Conservation (phyloP, 2,888 invertebrate genomes). For the Invenusta paracnida region DNA sequence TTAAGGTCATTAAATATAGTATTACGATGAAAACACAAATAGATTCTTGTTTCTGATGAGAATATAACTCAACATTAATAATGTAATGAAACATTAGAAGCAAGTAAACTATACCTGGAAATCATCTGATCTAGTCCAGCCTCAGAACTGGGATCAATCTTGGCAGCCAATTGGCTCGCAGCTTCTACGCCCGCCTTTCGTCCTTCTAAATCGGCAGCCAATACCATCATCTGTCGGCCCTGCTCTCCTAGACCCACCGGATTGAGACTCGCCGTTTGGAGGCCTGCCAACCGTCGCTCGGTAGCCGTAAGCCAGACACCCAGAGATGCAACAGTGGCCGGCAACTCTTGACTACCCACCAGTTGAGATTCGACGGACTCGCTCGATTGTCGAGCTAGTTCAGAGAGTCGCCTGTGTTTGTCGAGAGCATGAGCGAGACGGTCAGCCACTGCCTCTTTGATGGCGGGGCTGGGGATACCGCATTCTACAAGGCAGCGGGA, state of each 20-base stretch:
- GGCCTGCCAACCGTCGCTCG: not conserved
- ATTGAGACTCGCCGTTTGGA: slow-evolving; percentile 36
- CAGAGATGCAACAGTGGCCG: not conserved
- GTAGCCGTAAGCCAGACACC: slow-evolving; percentile 27
- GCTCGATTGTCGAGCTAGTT: not conserved
- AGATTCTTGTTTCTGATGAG: too few species aligned
- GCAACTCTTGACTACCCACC: not conserved
- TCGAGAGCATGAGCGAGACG: not conserved
- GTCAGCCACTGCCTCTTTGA: not conserved
- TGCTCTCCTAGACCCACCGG: slow-evolving; percentile 34
- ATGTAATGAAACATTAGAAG: too few species aligned
- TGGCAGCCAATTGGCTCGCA: not conserved
- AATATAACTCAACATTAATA: too few species aligned
- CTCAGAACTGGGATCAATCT: not conserved
- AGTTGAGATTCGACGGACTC: not conserved
- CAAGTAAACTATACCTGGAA: too few species aligned
- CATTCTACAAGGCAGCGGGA: not conserved
- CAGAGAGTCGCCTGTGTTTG: not conserved
- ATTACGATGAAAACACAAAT: too few species aligned
- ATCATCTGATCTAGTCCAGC: not conserved
- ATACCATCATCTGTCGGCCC: slow-evolving; percentile 34
- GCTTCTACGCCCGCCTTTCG: slow-evolving; percentile 30
- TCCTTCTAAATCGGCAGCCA: slow-evolving; percentile 37
- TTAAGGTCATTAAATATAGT: too few species aligned
- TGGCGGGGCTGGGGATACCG: not conserved